Conservation (phyloP, 1,140 invertebrate genomes). For the Neodiprion lecontei region DNA sequence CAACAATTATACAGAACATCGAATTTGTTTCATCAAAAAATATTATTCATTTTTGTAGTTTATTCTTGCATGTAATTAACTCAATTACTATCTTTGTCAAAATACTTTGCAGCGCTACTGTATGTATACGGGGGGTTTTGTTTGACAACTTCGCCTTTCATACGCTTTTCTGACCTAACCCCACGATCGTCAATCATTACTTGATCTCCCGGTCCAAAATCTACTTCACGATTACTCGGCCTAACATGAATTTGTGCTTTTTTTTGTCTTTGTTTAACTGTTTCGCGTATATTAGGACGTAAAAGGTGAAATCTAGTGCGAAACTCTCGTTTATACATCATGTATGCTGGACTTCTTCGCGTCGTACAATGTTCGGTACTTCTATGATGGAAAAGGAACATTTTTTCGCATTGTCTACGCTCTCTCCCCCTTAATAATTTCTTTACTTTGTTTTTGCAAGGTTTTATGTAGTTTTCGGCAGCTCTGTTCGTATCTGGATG, state of each 20-base stretch:
- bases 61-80: no score
- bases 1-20: no score
- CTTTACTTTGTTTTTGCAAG: constrained; percentile 16
- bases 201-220: constrained; percentile 14
- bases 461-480: constrained; percentile 23
- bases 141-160: no score
- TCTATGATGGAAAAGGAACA: constrained; percentile 16
- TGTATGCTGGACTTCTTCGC: background rate
- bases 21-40: no score
- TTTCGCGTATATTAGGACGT: background rate
- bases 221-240: constrained; percentile 9
- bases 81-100: no score
- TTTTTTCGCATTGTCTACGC: constrained; percentile 3
- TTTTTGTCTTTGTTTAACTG: constrained; percentile 18
- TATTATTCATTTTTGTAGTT: no score
- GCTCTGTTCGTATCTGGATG: constrained; percentile 31
- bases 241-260: constrained; percentile 11
- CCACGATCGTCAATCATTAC: constrained; percentile 16
- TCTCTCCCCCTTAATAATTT: constrained; percentile 12
- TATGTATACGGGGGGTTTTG: no score
- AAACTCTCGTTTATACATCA: constrained; percentile 12
- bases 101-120: no score
- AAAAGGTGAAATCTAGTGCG: background rate
- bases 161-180: background rate
- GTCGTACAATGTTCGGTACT: constrained; percentile 14